Evolutionary conservation across 2,888 invertebrate genomes (phyloP).

Genomic region (Drosophila helvetica): DNA sequence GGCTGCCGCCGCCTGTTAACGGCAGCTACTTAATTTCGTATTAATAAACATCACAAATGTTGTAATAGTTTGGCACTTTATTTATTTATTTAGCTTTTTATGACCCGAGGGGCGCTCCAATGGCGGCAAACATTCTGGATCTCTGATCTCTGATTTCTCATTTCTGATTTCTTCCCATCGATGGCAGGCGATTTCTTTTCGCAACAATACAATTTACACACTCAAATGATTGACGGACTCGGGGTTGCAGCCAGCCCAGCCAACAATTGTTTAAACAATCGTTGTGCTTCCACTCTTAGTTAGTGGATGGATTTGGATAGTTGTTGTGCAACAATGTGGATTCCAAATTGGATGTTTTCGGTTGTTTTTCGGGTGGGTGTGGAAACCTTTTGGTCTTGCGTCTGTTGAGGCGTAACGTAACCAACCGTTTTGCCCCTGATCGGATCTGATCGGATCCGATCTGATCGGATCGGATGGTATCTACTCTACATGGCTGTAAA

Average conservation of each 20-base stretch:
- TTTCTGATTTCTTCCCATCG: slow-evolving; percentile 41
- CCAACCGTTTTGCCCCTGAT: slow-evolving; percentile 3
- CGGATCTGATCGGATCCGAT: not conserved
- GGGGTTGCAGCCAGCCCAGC: slow-evolving; percentile 7
- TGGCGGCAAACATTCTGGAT: slow-evolving; percentile 50
- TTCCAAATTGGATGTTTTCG: slow-evolving; percentile 19
- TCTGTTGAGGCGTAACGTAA: slow-evolving; percentile 29
- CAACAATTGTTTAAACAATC: slow-evolving; percentile 67
- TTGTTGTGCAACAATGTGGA: slow-evolving; percentile 57
- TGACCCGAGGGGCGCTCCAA: slow-evolving; percentile 22
- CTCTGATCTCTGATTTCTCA: slow-evolving; percentile 18
- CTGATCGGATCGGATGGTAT: slow-evolving; percentile 34
- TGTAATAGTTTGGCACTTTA: slow-evolving; percentile 77
- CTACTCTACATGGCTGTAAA: slow-evolving; percentile 52
- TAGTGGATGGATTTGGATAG: slow-evolving; percentile 26
- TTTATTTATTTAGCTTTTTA: slow-evolving; percentile 68
- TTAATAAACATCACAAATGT: slow-evolving; percentile 78
- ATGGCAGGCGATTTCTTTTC: slow-evolving; percentile 61
- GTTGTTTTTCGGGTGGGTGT: slow-evolving; percentile 55
- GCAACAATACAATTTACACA: slow-evolving; percentile 52
- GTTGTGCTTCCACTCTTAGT: slow-evolving; percentile 19
- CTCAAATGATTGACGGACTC: slow-evolving; percentile 71
- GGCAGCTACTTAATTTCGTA: slow-evolving; percentile 74
- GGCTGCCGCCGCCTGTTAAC: slow-evolving; percentile 48
- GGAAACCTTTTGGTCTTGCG: slow-evolving; percentile 22